Base-by-base conservation (phyloP, 2,113 vertebrate genomes). In the Notiomystis cincta region DNA sequence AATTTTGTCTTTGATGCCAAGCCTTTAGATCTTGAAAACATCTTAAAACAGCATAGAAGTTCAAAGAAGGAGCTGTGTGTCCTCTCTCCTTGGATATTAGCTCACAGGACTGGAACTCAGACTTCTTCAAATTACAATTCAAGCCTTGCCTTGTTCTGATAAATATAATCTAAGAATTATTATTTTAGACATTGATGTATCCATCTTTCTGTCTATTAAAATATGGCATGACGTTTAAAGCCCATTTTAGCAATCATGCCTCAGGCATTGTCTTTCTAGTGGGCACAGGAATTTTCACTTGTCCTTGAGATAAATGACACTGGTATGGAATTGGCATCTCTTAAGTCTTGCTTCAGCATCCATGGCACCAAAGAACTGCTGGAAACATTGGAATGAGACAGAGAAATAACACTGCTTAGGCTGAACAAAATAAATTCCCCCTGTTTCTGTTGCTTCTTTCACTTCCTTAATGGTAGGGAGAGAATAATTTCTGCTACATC, bases 181-280 rank as follows among this genome's bases (percentile, higher is more conserved):
- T 94, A 89, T 94, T 94, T 93, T 83, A 93, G 96, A 96, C 94
- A 69, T 76, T 94, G 94, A 96, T 93, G 88, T 96, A 96, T 96
- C 95, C 96, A 93, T 95, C 92, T 87, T 92, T 92, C 90, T 96
- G 92, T 89, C 95, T 87, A 89, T 96, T 93, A 96, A 96, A 97
- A 96, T 96, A 89, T 25, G 94, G 92, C 88, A 89, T 96, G 96
- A 96, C 44, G 86, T 95, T 96, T 96, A 97, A 97, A 97, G 94
- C 86, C 94, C 94, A 87, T 92, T 95, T 96, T 95, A 96, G 92
- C 86, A 93, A 93, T 97, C 92, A 37, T 61, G 96, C 95, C 95
- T 93, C 48, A 28, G 96, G 96, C 93, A 48, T 90, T 90, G 87
- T 92, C 96, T 96, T 96, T 96, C 95, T 96, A 93, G 95, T 94